Percentiles rank a stretch among this genome's conserved stretches.
These are phyloP conservation scores for Dipodomys ordii DNA, from an alignment of 2,113 vertebrate species.

Conservation along the genomic window DNA sequence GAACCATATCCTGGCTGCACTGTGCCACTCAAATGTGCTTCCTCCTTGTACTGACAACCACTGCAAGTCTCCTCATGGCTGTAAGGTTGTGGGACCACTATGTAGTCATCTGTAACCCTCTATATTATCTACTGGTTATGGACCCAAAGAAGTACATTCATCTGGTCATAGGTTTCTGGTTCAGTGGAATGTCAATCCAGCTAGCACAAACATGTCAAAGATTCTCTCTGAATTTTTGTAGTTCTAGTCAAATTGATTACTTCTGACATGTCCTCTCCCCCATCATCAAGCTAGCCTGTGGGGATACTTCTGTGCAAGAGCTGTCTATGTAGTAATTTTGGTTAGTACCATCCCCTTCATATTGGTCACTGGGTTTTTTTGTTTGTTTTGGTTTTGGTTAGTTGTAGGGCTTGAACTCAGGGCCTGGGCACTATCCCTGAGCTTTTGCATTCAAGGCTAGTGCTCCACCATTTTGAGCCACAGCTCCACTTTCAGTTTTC, in stretches of 20 bases:
- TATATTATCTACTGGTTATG: too few relatives aligned
- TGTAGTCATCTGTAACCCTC: too few relatives aligned
- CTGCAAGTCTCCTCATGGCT: neutral
- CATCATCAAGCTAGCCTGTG: constrained; percentile 58
- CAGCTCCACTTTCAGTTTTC: too few relatives aligned
- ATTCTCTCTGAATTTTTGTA: constrained; percentile 69
- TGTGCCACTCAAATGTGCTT: constrained; percentile 62
- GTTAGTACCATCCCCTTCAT: constrained; percentile 29
- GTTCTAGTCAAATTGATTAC: neutral
- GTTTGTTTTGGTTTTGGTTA: neutral
- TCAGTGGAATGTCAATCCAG: neutral
- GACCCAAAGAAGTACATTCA: neutral
- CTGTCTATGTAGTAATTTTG: neutral
- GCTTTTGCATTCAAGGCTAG: too few relatives aligned
- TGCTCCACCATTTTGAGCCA: too few relatives aligned
- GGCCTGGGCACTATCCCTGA: too few relatives aligned
- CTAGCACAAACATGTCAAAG: constrained; percentile 2
- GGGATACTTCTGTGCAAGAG: constrained; percentile 48
- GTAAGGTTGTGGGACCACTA: constrained; percentile 11
- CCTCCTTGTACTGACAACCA: neutral
- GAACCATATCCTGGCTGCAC: neutral
- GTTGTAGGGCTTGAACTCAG: too few relatives aligned
- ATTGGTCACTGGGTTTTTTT: constrained; percentile 59
- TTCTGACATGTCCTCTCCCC: constrained; percentile 65
- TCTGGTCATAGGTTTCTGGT: neutral